Conservation (phyloP, 2,888 invertebrate species). For the Deilephila porcellus region DNA sequence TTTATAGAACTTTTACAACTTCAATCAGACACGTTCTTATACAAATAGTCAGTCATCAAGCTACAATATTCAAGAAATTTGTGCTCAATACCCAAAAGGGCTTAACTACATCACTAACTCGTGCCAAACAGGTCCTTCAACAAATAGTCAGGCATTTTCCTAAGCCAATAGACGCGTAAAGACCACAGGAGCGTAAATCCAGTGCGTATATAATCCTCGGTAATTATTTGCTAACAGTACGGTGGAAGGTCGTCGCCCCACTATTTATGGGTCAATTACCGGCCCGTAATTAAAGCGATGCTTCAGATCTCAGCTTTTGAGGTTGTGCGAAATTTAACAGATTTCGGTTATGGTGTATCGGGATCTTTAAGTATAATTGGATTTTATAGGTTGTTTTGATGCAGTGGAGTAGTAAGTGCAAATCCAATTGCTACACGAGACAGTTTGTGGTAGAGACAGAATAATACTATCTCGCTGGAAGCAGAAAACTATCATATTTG, state of each 20-base stretch:
- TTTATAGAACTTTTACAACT: no score
- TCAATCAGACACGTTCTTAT: no score
- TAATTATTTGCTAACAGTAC: slow-evolving; percentile 39
- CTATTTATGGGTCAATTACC: slow-evolving; percentile 69
- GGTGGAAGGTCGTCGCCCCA: slow-evolving; percentile 45
- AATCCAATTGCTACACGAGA: no score
- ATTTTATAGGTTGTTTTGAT: no score
- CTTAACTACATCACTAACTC: background rate
- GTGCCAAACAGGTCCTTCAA: background rate
- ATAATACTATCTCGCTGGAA: no score
- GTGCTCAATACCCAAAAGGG: background rate
- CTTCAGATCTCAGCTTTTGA: slow-evolving; percentile 64
- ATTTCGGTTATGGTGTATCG: slow-evolving; percentile 39
- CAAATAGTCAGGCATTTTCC: background rate
- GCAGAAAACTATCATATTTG: no score
- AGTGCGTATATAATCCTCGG: slow-evolving; percentile 21
- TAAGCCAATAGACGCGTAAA: slow-evolving; percentile 28
- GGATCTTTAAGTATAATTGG: no score
- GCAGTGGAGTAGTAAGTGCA: no score
- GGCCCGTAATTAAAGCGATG: slow-evolving; percentile 64
- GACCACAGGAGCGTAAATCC: slow-evolving; percentile 1
- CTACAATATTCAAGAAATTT: no score
- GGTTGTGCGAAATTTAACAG: slow-evolving; percentile 63
- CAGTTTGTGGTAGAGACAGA: no score
- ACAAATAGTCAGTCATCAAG: no score